Percentiles rank a stretch among this genome's conserved stretches.
Conservation (phyloP, 1,140 invertebrate species). For the Lanistes nyassanus region DNA sequence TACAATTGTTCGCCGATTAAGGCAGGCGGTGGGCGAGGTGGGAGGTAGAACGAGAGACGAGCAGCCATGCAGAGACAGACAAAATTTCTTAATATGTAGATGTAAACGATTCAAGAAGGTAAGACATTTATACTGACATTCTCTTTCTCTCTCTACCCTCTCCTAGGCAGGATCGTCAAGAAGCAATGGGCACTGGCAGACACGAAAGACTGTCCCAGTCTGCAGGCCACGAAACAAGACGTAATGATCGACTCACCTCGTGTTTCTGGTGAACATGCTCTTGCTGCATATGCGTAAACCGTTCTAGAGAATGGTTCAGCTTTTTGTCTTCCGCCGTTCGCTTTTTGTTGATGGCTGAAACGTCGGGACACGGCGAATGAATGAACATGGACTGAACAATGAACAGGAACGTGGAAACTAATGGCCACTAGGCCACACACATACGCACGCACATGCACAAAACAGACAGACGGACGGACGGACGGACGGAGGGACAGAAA, state of each 20-base stretch:
- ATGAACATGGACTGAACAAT: neutral
- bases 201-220: no score
- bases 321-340: slow-evolving; percentile 61
- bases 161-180: no score
- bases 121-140: no score
- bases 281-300: slow-evolving; percentile 57
- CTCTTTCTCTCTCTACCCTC: no score
- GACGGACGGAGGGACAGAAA: neutral
- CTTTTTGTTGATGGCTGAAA: slow-evolving; percentile 62
- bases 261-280: slow-evolving; percentile 61
- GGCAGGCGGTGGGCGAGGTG: no score
- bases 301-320: slow-evolving; percentile 60
- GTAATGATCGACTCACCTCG: slow-evolving; percentile 60
- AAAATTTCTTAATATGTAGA: no score
- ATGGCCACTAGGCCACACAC: neutral
- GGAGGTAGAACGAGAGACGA: no score
- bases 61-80: no score
- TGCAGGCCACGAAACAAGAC: no score
- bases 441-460: neutral
- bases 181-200: no score
- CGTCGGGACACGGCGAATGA: slow-evolving; percentile 2
- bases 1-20: no score
- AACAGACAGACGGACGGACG: neutral
- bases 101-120: no score
- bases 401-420: neutral